These are phyloP conservation scores for Oreochromis grahami DNA, from an alignment of 2,797 vertebrate genomes.

Conservation along the genomic window DNA sequence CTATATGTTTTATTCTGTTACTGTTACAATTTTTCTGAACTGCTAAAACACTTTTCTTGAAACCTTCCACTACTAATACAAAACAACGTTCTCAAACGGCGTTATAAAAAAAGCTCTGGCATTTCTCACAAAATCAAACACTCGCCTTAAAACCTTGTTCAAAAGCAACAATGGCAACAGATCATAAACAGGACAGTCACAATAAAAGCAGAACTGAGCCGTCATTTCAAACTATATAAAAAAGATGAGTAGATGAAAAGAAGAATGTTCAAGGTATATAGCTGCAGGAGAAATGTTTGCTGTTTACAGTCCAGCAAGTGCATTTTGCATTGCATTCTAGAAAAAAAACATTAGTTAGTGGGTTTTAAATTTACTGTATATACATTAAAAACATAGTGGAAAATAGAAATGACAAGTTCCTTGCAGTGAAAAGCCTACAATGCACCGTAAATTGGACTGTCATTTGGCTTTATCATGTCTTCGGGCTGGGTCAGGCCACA, in stretches of 20 bases:
- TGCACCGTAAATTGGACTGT: not conserved
- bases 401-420: not conserved
- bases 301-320: not conserved
- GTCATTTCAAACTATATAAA: not conserved
- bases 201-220: not conserved
- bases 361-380: not conserved
- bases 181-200: not conserved
- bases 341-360: not conserved
- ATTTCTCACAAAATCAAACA: not conserved
- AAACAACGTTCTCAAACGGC: not conserved
- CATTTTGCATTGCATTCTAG: not conserved
- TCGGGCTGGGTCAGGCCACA: not conserved
- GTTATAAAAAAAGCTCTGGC: not conserved
- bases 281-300: not conserved
- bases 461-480: not conserved
- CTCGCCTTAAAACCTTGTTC: not conserved
- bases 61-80: not conserved
- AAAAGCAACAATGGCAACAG: not conserved
- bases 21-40: not conserved
- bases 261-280: not conserved
- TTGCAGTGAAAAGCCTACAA: not conserved
- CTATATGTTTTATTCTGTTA: not conserved
- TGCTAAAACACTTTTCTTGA: not conserved
- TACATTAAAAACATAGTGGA: not conserved
- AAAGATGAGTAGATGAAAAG: not conserved